Base-by-base conservation (phyloP, 35 echinoderm and acorn worm species). In the Chiridota heheva region DNA sequence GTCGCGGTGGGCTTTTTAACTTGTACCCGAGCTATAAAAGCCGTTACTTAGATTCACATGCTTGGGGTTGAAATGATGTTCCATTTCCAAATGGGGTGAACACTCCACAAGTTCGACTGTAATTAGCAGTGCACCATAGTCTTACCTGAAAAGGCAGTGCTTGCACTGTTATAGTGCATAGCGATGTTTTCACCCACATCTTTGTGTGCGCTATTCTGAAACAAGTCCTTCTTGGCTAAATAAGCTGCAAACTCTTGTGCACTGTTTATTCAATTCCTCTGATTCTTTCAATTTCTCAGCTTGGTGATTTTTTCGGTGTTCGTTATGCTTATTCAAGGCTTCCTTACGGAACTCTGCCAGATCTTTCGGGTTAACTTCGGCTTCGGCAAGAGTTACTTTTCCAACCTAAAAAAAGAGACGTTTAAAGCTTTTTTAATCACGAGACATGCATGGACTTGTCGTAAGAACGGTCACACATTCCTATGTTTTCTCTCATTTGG, bases 101-200 rank as follows among this genome's bases (percentile, higher is more conserved):
- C 48, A 53, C 48, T 53, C 48, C 48, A 53, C 48, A 13, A 4
- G 7, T 20, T 69, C 2, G 36, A 69, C 29, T 69, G 28, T 6
- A 4, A 69, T 6, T 4, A 53, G 8, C 34, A 67, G 8, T 25
- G 31, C 58, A 13, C 3, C 18, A 51, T 4, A 32, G 0, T 22
- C 51, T 58, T 76, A 97, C 94, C 94, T 80, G 94, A 88, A 71
- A 97, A 91, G 7, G 81, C 89, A 5, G 89, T 91, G 36, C 77
- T 84, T 53, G 88, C 84, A 59, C 89, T 92, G 58, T 72, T 84
- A 69, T 86, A 88, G 67, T 91, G 88, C 89, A 91, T 91, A 24
- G 89, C 95, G 44, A 98, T 91, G 59, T 98, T 98, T 82, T 98
- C 95, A 7, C 95, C 95, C 4, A 88, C 85, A 34, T 91, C 95